phyloP scores from a whole-genome alignment of 2,113 vertebrate genomes.

The Oryctolagus cuniculus region mOryCun1.1 NC_091433.1:45549001-45549500 shows the following conservation, averaged over 20 bases:
- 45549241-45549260: background rate
- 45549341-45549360: background rate
- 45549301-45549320: background rate
- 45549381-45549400: background rate
- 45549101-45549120: constrained; percentile 68
- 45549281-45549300: background rate
- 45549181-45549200: constrained; percentile 39
- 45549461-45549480: too few species aligned
- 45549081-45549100: background rate
- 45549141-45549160: constrained; percentile 64
- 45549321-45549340: background rate
- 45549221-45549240: constrained; percentile 16
- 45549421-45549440: background rate
- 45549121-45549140: constrained; percentile 71
- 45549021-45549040: background rate
- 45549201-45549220: constrained; percentile 64
- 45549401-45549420: background rate
- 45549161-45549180: constrained; percentile 65
- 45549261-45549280: background rate
- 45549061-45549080: constrained; percentile 24
- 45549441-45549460: background rate
- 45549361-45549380: background rate
- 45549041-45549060: background rate
- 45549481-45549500: background rate
- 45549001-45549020: constrained; percentile 13